A percentile compares a stretch with the other conserved stretches of the same genome.
These are phyloP conservation scores for Lycocorax pyrrhopterus DNA, from an alignment of 2,113 vertebrate species.

Conservation along the genomic window DNA sequence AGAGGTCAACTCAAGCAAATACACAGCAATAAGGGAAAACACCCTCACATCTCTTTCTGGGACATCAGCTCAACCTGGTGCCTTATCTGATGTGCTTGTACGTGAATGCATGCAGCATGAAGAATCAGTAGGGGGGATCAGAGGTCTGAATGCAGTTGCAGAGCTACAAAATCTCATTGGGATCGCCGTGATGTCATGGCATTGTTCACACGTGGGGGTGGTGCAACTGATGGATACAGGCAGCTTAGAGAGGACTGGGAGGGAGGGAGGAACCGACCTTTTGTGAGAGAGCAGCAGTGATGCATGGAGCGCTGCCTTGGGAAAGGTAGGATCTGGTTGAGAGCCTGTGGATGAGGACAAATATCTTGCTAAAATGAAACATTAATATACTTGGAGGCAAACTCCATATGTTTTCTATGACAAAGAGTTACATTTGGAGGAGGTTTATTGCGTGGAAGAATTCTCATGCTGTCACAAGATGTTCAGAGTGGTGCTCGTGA, in stretches of 20 bases:
- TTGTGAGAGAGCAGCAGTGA: neutral
- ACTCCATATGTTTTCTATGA: neutral
- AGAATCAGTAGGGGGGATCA: neutral
- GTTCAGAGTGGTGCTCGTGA: neutral
- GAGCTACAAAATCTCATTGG: neutral
- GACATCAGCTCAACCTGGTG: neutral
- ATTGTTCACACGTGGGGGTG: neutral
- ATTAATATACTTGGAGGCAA: neutral
- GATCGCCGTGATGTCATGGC: neutral
- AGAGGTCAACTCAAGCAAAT: neutral
- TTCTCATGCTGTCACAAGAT: neutral
- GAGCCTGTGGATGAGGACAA: neutral
- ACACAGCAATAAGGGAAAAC: neutral
- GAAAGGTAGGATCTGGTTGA: neutral
- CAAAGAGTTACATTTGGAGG: neutral
- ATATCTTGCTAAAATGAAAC: neutral
- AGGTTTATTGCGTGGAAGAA: neutral
- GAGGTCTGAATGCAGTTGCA: neutral
- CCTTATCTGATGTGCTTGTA: neutral
- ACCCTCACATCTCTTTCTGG: neutral
- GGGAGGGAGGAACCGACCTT: neutral
- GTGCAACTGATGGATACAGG: neutral
- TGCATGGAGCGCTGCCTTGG: neutral
- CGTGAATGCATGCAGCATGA: neutral
- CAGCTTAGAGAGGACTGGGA: neutral